Conservation (phyloP, 2,797 vertebrate species). For the Sebastolobus altivelis region DNA sequence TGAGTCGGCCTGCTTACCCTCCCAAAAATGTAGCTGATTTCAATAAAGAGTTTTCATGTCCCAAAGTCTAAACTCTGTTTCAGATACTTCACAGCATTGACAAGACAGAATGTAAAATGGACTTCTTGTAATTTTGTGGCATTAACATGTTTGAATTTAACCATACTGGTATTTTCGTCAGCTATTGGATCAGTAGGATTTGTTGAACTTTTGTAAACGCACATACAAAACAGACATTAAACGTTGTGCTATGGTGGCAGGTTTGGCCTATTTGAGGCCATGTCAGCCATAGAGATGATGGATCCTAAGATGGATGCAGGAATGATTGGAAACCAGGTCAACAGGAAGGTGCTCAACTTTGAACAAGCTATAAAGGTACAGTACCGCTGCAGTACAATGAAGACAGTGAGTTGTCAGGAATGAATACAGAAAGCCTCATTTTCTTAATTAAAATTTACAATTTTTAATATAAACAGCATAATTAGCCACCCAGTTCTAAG, state of each 20-base stretch:
- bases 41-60: background rate
- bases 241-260: conserved; percentile 72
- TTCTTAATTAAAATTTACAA: background rate
- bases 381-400: background rate
- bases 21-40: background rate
- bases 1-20: background rate
- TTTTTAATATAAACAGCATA: background rate
- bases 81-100: background rate
- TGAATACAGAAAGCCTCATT: background rate
- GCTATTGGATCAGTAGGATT: background rate
- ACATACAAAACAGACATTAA: background rate
- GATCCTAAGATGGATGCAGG: conserved; percentile 99
- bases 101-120: background rate
- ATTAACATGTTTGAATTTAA: background rate
- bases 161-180: background rate
- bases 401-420: background rate
- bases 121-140: background rate
- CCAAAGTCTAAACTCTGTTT: background rate
- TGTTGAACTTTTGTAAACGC: background rate
- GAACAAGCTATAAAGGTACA: conserved; percentile 97
- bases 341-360: conserved; percentile 97
- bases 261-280: conserved; percentile 99
- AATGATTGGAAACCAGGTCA: conserved; percentile 99
- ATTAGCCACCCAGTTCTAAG: background rate
- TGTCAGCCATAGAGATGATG: conserved; percentile 99